Evolutionary conservation across 2,797 vertebrate genomes (phyloP).

Genomic region (Anguilla marmorata): DNA sequence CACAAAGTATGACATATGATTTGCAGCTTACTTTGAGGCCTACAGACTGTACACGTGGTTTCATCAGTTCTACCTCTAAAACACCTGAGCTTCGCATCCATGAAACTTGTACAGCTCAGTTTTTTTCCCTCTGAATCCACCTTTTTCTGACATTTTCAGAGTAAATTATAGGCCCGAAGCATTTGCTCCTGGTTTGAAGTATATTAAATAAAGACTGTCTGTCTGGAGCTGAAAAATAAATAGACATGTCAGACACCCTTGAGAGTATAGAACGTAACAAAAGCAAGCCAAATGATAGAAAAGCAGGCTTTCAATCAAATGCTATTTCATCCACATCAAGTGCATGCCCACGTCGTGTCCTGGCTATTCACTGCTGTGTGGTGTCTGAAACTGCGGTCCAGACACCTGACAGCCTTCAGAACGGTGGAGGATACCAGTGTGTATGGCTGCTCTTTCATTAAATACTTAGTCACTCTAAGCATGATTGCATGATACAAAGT

Average conservation of each 20-base stretch:
- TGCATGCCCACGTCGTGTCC: background rate
- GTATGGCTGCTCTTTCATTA: background rate
- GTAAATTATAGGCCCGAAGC: constrained; percentile 31
- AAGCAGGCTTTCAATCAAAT: background rate
- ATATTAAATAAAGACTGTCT: constrained; percentile 22
- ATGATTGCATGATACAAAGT: background rate
- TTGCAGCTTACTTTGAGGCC: background rate
- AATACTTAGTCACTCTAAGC: background rate
- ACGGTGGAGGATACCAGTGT: background rate
- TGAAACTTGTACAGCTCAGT: background rate
- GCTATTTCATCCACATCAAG: background rate
- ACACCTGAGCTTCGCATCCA: background rate
- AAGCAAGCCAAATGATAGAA: background rate
- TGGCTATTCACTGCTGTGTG: background rate
- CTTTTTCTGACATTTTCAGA: constrained; percentile 32
- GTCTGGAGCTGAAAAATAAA: constrained; percentile 31
- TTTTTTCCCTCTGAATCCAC: constrained; percentile 11
- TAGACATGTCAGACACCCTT: constrained; percentile 34
- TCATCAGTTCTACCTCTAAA: background rate
- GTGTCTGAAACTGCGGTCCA: background rate
- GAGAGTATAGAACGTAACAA: constrained; percentile 20
- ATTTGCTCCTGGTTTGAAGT: constrained; percentile 19
- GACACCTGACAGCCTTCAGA: background rate
- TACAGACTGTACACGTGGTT: background rate
- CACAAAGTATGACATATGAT: background rate